Conservation (phyloP, 2,113 vertebrate species). For the Odobenus rosmarus region DNA sequence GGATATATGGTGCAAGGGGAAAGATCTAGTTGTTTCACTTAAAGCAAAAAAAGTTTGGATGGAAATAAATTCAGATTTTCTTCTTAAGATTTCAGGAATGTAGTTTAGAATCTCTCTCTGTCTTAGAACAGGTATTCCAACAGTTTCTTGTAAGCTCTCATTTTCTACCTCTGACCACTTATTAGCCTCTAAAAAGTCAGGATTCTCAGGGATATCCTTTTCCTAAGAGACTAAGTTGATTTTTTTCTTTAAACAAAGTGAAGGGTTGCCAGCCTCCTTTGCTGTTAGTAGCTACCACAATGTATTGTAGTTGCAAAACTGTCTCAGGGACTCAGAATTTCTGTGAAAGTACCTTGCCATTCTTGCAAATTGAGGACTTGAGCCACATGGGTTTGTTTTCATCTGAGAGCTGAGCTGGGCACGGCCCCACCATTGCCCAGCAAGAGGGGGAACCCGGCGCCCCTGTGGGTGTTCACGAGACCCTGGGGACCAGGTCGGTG, state of each 20-base stretch:
- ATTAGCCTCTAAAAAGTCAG: not conserved
- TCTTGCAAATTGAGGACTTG: not conserved
- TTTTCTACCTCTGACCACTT: not conserved
- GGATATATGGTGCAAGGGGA: not conserved
- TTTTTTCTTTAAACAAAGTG: not conserved
- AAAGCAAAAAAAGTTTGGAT: not conserved
- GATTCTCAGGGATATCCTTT: not conserved
- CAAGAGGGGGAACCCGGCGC: not conserved
- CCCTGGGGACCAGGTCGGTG: not conserved
- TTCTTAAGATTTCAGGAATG: not conserved
- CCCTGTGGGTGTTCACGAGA: fast-evolving
- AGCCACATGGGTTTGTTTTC: not conserved
- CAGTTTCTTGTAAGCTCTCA: not conserved
- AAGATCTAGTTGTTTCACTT: not conserved
- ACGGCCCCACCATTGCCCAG: not conserved
- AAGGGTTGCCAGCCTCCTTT: not conserved
- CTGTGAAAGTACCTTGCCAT: not conserved
- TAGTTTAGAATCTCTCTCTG: not conserved
- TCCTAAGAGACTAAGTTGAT: not conserved
- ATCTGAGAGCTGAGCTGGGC: not conserved
- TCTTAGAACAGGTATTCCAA: not conserved
- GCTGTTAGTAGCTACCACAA: no score
- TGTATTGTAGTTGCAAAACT: not conserved
- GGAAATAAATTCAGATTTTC: not conserved
- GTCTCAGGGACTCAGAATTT: not conserved